Base-by-base conservation (phyloP, 53 echinoderm and acorn worm genomes). In the Apostichopus leukothele region DNA sequence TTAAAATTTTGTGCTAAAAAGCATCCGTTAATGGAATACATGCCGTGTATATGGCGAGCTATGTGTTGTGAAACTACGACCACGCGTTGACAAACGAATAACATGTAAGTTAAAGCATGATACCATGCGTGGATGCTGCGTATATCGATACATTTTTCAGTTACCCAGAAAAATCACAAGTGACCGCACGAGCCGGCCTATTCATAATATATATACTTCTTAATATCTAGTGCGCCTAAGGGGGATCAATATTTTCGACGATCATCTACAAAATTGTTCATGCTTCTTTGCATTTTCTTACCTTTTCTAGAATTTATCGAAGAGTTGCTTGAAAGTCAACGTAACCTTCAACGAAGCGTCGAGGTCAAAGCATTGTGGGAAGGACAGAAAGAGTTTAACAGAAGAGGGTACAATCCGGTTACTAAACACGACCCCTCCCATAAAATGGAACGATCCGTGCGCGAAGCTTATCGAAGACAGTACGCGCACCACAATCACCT, bases 401-500 rank as follows among this genome's bases (percentile, higher is more conserved):
- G 22, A 51, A 53, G 81, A 54, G 7, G 12, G 19, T 0, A 54
- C 22, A 18, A n/a, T n/a, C 22, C 23, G 18, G 20, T 23, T 7
- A 81, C 81, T 18, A 71, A 71, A 7, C 8, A 55, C 57, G 55
- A 55, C 18, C 81, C 81, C 6, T 54, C 55, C 20, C 54, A 57
- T 59, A 54, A 18, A 9, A 55, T 81, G 4, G 81, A 81, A 25
- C 59, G 54, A 54, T 20, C 81, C 10, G 20, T 81, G 19, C 52
- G 81, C 4, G 55, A 81, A 12, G 18, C 55, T 7, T 25, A 23
- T 11, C 54, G 55, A 19, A 21, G 10, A 51, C 52, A 81, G 22
- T 81, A 19, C 51, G 81, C 81, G 6, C 81, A 81, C 59, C 81
- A 81, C 4, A 81, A 81, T 12, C 81, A 81, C 5, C 22, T 81